A percentile compares a stretch with the other conserved stretches of the same genome.
phyloP scores from a whole-genome alignment of 2,888 invertebrate genomes.

The Deladenus siricidicola region DNA sequence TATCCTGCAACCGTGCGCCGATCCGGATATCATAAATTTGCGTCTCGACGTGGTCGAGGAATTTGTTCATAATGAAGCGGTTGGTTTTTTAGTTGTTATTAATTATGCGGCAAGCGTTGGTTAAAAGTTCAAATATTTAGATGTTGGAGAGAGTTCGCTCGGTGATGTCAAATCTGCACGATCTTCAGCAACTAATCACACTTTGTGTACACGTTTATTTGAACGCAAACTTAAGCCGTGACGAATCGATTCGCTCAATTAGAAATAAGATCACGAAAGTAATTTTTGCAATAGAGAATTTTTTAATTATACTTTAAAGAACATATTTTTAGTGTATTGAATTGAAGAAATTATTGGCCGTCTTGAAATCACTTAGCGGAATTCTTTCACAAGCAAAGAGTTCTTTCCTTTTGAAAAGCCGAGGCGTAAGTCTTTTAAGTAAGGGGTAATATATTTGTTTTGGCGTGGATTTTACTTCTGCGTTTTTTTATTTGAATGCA shows the following conservation, averaged over 20 bases:
- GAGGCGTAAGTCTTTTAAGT: conserved; percentile 20
- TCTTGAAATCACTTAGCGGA: conserved; percentile 20
- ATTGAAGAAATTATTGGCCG: conserved; percentile 26
- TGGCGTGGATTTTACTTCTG: conserved; percentile 2
- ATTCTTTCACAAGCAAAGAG: conserved; percentile 25
- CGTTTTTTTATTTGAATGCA: not conserved
- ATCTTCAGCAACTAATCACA: conserved; percentile 71
- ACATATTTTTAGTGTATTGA: conserved; percentile 11
- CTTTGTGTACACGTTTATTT: conserved; percentile 53
- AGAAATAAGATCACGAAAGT: conserved; percentile 24
- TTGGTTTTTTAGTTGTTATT: not conserved
- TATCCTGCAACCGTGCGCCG: conserved; percentile 67
- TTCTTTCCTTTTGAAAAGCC: conserved; percentile 22
- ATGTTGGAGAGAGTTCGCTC: conserved; percentile 31
- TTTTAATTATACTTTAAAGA: too few species aligned
- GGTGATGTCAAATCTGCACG: conserved; percentile 60
- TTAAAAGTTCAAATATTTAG: conserved; percentile 17
- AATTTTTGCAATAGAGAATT: conserved; percentile 1
- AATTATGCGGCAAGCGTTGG: not conserved
- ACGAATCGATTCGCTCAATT: conserved; percentile 18
- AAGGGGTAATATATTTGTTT: not conserved
- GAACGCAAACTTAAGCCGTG: conserved; percentile 58
- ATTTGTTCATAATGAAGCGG: conserved; percentile 55
- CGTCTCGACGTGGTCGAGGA: conserved; percentile 71
- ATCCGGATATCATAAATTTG: conserved; percentile 63